phyloP scores from a whole-genome alignment of 1,140 invertebrate species.

The Philopotamus ludificatus region DNA sequence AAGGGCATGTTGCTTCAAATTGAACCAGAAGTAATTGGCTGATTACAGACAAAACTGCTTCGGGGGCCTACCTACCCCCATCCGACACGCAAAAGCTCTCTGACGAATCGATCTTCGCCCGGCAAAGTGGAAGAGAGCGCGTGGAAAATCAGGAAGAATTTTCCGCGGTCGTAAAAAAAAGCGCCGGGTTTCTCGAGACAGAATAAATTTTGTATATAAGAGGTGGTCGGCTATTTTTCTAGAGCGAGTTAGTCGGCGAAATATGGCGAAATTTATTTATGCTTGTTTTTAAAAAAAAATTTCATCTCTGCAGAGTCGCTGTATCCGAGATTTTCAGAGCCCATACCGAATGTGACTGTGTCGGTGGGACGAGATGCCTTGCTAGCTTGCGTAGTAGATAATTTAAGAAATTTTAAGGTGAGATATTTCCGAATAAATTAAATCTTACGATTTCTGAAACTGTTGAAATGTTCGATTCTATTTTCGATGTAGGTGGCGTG shows the following conservation, averaged over 20 bases:
- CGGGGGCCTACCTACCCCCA: background rate
- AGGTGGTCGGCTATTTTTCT: too few species aligned
- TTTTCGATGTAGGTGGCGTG: constrained; percentile 72
- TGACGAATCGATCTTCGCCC: background rate
- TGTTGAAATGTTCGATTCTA: background rate
- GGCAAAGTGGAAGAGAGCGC: background rate
- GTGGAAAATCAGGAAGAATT: too few species aligned
- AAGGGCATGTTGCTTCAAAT: constrained; percentile 5
- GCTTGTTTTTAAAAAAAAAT: too few species aligned
- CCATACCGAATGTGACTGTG: constrained; percentile 91
- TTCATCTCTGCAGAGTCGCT: constrained; percentile 56
- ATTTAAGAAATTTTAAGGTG: constrained; percentile 88
- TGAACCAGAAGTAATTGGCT: constrained; percentile 8
- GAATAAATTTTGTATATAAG: too few species aligned
- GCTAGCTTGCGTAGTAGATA: constrained; percentile 89
- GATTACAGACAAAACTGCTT: background rate
- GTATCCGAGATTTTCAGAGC: constrained; percentile 83
- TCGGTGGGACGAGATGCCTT: constrained; percentile 85
- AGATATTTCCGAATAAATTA: background rate
- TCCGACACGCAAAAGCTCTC: background rate
- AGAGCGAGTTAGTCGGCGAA: too few species aligned
- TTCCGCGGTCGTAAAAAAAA: too few species aligned
- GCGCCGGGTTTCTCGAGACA: too few species aligned
- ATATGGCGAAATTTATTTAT: too few species aligned
- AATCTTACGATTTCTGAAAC: background rate